phyloP scores from a whole-genome alignment of 92 coral and sea anemone species.

The Zoanthus solanderi region DNA sequence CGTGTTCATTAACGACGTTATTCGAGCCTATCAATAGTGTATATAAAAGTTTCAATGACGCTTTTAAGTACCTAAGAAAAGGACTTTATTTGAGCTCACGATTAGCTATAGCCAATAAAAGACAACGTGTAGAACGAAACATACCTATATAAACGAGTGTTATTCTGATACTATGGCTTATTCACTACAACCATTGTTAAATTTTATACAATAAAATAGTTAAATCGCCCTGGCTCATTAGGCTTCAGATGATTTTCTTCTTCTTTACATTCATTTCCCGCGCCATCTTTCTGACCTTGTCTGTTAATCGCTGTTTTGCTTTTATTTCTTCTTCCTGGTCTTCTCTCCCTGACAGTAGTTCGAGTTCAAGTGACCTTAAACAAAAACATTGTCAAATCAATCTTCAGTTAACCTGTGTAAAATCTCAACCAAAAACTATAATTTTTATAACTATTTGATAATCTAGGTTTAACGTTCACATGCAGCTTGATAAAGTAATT shows the following conservation, averaged over 20 bases:
- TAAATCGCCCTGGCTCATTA: background rate
- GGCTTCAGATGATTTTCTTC: constrained; percentile 35
- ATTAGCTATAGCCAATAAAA: constrained; percentile 20
- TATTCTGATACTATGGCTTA: background rate
- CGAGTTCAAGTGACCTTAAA: constrained; percentile 36
- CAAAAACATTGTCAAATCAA: constrained; percentile 9
- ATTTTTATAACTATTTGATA: constrained; percentile 14
- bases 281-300: constrained; percentile 56
- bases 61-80: background rate
- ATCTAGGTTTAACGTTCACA: constrained; percentile 32
- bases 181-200: background rate
- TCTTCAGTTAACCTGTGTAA: constrained; percentile 16
- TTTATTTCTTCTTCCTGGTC: constrained; percentile 48
- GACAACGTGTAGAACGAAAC: constrained; percentile 2
- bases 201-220: background rate
- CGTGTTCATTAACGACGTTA: constrained; percentile 24
- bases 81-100: background rate
- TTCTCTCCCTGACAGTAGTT: constrained; percentile 36
- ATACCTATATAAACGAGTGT: background rate
- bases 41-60: background rate
- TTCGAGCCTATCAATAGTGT: background rate
- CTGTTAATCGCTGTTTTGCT: constrained; percentile 54
- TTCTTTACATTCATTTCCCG: constrained; percentile 47
- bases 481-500: constrained; percentile 37
- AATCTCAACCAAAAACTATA: constrained; percentile 8